A percentile compares a stretch with the other conserved stretches of the same genome.
Evolutionary conservation across 2,888 invertebrate genomes (phyloP).

Genomic region (Criorhina ranunculi): DNA sequence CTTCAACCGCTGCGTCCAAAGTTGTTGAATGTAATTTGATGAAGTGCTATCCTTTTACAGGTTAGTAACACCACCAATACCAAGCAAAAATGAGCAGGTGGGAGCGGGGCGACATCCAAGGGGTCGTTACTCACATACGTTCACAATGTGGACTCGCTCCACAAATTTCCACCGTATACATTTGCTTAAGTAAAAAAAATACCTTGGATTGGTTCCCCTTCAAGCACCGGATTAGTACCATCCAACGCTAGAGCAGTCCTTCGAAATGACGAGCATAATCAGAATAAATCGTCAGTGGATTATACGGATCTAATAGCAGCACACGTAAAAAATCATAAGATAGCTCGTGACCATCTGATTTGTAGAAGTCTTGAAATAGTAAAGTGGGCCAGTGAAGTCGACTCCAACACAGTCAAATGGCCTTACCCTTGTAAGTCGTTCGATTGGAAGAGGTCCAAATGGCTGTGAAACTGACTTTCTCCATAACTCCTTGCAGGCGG

Average conservation of each 20-base stretch:
- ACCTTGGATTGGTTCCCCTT: too few species aligned
- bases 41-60: neutral
- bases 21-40: neutral
- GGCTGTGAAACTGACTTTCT: conserved; percentile 7
- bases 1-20: conserved; percentile 19
- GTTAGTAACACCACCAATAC: neutral
- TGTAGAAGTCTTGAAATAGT: too few species aligned
- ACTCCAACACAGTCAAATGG: too few species aligned
- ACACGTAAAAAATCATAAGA: conserved; percentile 27
- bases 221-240: too few species aligned
- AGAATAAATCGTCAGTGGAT: conserved; percentile 4
- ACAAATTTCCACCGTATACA: neutral
- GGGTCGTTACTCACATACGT: conserved; percentile 13
- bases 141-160: conserved; percentile 20
- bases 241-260: too few species aligned
- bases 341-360: neutral
- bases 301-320: conserved; percentile 27
- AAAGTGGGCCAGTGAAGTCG: too few species aligned
- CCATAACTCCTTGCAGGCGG: conserved; percentile 15
- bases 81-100: conserved; percentile 6
- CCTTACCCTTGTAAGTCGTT: neutral
- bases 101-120: conserved; percentile 29
- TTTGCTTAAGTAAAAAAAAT: too few species aligned
- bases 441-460: conserved; percentile 7
- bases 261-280: too few species aligned